Percentiles rank a stretch among this genome's conserved stretches.
phyloP scores from a whole-genome alignment of 2,888 invertebrate genomes.

The Mesorhabditis sp. region DNA sequence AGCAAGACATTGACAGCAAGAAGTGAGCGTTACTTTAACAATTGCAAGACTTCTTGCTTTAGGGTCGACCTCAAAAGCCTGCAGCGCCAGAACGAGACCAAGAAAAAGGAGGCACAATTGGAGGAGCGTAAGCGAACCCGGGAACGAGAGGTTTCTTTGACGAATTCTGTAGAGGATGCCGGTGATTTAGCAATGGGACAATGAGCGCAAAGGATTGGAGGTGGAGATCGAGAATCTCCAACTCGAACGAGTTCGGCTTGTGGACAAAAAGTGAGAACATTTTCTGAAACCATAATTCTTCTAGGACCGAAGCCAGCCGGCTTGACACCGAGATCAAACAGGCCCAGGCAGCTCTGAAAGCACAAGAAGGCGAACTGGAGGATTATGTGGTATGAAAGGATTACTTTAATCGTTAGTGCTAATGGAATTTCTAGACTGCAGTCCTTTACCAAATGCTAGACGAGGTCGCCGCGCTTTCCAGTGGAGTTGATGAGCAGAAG shows the following conservation, averaged over 20 bases:
- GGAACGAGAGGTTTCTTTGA: not conserved
- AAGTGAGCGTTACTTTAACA: not conserved
- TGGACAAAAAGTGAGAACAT: not conserved
- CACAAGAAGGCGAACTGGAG: too few species aligned
- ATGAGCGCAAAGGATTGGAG: not conserved
- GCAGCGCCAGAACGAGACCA: not conserved
- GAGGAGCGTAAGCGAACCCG: not conserved
- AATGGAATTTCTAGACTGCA: too few species aligned
- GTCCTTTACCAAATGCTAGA: too few species aligned
- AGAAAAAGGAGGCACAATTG: not conserved
- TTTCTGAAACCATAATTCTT: not conserved
- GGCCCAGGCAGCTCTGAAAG: not conserved
- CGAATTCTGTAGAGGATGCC: not conserved
- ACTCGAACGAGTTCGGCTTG: not conserved
- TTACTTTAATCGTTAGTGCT: too few species aligned
- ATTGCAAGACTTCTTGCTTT: not conserved
- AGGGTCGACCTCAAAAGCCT: not conserved
- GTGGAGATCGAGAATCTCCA: not conserved
- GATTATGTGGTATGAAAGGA: too few species aligned
- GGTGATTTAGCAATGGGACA: constrained; percentile 3
- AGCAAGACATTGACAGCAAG: not conserved
- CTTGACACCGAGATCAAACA: constrained; percentile 2
- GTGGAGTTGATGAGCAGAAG: too few species aligned
- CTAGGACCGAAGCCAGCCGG: not conserved
- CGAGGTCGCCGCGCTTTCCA: too few species aligned